Percentiles rank a stretch among this genome's conserved stretches.
phyloP scores from a whole-genome alignment of 2,888 invertebrate genomes.

The Gari tellinella region DNA sequence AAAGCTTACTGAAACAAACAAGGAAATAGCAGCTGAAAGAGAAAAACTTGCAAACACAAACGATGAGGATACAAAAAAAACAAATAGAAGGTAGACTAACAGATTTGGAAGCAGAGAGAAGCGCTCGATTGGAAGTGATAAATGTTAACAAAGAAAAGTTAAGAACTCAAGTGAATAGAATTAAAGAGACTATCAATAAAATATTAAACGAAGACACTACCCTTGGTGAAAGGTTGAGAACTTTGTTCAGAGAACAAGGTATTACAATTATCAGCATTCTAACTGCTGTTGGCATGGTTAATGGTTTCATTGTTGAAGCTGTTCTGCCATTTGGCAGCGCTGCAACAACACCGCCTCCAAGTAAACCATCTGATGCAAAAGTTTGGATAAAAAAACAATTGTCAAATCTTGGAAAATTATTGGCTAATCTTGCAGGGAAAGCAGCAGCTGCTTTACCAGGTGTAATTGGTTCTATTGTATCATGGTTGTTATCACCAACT shows the following conservation, averaged over 20 bases:
- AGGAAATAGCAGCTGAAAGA: slow-evolving; percentile 27
- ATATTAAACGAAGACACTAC: too few relatives aligned
- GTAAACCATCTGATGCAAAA: too few relatives aligned
- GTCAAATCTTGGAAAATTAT: slow-evolving; percentile 20
- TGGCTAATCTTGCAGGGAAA: slow-evolving; percentile 29
- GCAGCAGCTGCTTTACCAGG: slow-evolving; percentile 28
- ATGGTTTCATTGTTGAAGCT: too few relatives aligned
- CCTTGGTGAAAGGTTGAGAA: too few relatives aligned
- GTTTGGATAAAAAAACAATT: slow-evolving; percentile 37
- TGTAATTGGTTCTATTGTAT: slow-evolving; percentile 41
- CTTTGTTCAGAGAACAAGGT: too few relatives aligned
- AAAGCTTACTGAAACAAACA: slow-evolving; percentile 30
- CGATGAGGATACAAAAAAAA: slow-evolving; percentile 19
- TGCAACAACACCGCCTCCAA: too few relatives aligned
- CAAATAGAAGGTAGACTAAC: slow-evolving; percentile 17
- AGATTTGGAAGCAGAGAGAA: slow-evolving; percentile 36
- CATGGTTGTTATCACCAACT: slow-evolving; percentile 19
- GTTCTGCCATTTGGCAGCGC: too few relatives aligned
- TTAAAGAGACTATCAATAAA: slow-evolving; percentile 35
- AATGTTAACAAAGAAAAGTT: slow-evolving; percentile 37
- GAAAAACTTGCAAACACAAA: slow-evolving; percentile 23
- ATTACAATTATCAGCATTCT: too few relatives aligned
- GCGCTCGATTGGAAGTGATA: slow-evolving; percentile 34
- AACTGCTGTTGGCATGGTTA: too few relatives aligned
- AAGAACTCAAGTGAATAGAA: slow-evolving; percentile 38